Conservation (phyloP, 2,888 invertebrate genomes). For the Myathropa florea region DNA sequence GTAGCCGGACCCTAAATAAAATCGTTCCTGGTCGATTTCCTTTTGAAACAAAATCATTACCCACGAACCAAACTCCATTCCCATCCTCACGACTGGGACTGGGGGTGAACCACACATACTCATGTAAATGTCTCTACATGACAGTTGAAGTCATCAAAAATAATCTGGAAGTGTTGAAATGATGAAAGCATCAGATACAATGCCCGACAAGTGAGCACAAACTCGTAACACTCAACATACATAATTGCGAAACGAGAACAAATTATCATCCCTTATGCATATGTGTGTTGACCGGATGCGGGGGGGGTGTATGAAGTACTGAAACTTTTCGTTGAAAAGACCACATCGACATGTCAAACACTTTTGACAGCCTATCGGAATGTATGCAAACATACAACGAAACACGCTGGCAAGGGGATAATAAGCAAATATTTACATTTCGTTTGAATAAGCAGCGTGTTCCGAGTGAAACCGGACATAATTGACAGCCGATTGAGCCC, state of each 20-base stretch:
- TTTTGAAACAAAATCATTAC: too few relatives aligned
- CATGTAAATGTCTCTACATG: neutral
- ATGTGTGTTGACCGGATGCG: too few relatives aligned
- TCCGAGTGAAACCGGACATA: neutral
- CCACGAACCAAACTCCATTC: neutral
- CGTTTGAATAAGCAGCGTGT: neutral
- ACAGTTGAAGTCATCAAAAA: neutral
- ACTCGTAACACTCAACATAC: neutral
- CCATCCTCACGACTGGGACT: neutral
- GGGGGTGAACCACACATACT: neutral
- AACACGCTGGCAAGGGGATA: neutral
- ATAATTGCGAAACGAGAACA: neutral
- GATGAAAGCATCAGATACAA: neutral
- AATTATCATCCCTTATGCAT: neutral
- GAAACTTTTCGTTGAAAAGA: neutral
- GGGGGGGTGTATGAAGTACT: neutral
- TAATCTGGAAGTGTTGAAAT: neutral
- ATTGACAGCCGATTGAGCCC: neutral
- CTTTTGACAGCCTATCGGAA: neutral
- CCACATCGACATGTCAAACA: neutral
- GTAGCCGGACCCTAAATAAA: too few relatives aligned
- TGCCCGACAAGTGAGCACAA: neutral
- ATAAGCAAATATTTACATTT: constrained; percentile 8
- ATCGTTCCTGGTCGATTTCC: neutral
- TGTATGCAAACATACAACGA: neutral